phyloP scores from a whole-genome alignment of 2,113 vertebrate genomes.

The Planiliza haematocheilus region DNA sequence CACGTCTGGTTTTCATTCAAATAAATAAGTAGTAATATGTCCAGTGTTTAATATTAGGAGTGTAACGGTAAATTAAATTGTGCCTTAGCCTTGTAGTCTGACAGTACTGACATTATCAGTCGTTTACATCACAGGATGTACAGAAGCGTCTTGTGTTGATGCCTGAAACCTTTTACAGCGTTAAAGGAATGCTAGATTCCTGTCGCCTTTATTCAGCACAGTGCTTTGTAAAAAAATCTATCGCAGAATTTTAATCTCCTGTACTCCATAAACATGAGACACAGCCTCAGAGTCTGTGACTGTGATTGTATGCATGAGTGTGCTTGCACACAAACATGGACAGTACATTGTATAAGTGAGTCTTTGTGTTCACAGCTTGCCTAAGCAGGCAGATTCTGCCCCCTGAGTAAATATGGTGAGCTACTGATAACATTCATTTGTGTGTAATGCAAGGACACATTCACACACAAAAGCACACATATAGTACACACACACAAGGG shows the following conservation, averaged over 20 bases:
- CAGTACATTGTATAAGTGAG: conserved; percentile 45
- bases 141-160: too few species aligned
- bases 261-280: conserved; percentile 25
- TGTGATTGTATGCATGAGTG: conserved; percentile 16
- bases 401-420: conserved; percentile 76
- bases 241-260: background rate
- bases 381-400: conserved; percentile 65
- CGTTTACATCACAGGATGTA: too few species aligned
- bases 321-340: conserved; percentile 45
- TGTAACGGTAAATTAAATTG: too few species aligned
- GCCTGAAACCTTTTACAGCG: background rate
- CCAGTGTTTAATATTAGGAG: too few species aligned
- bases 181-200: background rate
- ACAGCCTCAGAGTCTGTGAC: background rate
- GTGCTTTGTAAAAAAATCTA: background rate
- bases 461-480: conserved; percentile 42
- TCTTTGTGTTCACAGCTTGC: conserved; percentile 74
- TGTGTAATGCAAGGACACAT: conserved; percentile 56
- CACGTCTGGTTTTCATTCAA: too few species aligned
- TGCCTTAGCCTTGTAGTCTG: background rate
- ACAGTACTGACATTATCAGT: background rate
- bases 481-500: conserved; percentile 8
- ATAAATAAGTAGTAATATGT: too few species aligned
- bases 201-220: background rate
- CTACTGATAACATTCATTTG: conserved; percentile 77